Evolutionary conservation across 64 coral and sea anemone genomes (phyloP).

Genomic region (Catalaphyllia jardinei): DNA sequence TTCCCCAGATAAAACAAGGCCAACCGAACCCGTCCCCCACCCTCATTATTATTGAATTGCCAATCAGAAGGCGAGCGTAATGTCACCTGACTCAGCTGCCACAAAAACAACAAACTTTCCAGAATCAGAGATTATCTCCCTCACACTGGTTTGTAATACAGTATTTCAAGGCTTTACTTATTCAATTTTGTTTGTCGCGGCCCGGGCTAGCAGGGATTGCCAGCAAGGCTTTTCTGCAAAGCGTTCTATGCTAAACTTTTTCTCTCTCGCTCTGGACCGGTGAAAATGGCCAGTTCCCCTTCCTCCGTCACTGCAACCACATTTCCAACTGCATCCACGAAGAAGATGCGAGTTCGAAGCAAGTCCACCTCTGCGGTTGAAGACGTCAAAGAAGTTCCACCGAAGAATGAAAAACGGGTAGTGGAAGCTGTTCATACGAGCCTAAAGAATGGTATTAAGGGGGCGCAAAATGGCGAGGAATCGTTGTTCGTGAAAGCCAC

Average conservation of each 20-base stretch:
- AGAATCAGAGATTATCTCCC: not conserved
- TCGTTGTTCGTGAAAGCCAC: slow-evolving; percentile 72
- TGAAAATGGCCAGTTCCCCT: slow-evolving; percentile 82
- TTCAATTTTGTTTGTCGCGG: not conserved
- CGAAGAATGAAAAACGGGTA: slow-evolving; percentile 27
- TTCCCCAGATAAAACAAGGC: no score
- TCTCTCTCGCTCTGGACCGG: slow-evolving; percentile 77
- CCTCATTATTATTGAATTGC: not conserved
- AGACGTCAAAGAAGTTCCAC: slow-evolving; percentile 38
- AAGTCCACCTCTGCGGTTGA: slow-evolving; percentile 91
- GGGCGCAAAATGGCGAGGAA: slow-evolving; percentile 35
- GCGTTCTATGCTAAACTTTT: slow-evolving; percentile 74
- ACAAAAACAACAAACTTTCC: slow-evolving; percentile 47
- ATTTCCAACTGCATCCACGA: slow-evolving; percentile 88
- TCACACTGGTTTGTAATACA: not conserved
- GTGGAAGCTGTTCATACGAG: slow-evolving; percentile 11
- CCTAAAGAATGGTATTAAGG: slow-evolving; percentile 52
- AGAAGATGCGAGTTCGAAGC: slow-evolving; percentile 92
- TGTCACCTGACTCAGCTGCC: slow-evolving; percentile 9
- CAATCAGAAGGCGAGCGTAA: slow-evolving; percentile 9
- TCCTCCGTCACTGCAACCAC: slow-evolving; percentile 41
- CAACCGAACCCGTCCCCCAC: not conserved
- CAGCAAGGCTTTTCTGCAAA: slow-evolving; percentile 51
- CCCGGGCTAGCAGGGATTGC: slow-evolving; percentile 38
- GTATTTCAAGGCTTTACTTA: not conserved